These are phyloP conservation scores for Phlogophora meticulosa DNA, from an alignment of 2,888 invertebrate genomes.

Conservation along the genomic window DNA sequence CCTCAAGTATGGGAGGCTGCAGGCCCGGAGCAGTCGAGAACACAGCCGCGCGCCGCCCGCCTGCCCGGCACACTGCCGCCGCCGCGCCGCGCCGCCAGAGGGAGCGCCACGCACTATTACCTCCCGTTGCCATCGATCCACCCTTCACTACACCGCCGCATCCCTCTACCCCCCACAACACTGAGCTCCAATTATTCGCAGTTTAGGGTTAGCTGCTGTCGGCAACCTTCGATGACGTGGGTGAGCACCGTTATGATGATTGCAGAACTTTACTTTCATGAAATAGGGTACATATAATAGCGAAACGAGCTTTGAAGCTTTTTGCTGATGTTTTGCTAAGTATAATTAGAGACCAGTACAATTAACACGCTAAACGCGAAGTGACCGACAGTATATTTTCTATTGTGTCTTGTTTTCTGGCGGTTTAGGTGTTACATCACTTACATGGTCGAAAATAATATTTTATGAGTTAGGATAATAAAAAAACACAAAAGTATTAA, in stretches of 20 bases:
- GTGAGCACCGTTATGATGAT: slow-evolving; percentile 78
- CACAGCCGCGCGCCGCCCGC: slow-evolving; percentile 77
- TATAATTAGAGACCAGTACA: not conserved
- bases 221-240: slow-evolving; percentile 66
- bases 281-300: slow-evolving; percentile 35
- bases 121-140: slow-evolving; percentile 85
- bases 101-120: slow-evolving; percentile 70
- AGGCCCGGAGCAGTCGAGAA: slow-evolving; percentile 65
- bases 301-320: slow-evolving; percentile 22
- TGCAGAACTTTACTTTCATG: slow-evolving; percentile 69
- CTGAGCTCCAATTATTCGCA: slow-evolving; percentile 69
- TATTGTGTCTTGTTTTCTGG: no score
- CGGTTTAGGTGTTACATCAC: no score
- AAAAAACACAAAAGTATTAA: slow-evolving; percentile 67
- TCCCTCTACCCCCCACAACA: slow-evolving; percentile 63
- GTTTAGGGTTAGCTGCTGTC: slow-evolving; percentile 55
- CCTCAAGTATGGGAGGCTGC: slow-evolving; percentile 69
- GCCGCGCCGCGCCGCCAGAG: slow-evolving; percentile 69
- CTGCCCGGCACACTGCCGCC: slow-evolving; percentile 78
- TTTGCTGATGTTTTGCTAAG: not conserved
- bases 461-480: not conserved
- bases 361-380: no score
- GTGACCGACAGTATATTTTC: no score
- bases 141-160: slow-evolving; percentile 70
- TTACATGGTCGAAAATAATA: not conserved